Evolutionary conservation across 2,888 invertebrate genomes (phyloP), one percentile per base, ranked within the genome.

Genomic region (Drosophila nigricruria): DNA sequence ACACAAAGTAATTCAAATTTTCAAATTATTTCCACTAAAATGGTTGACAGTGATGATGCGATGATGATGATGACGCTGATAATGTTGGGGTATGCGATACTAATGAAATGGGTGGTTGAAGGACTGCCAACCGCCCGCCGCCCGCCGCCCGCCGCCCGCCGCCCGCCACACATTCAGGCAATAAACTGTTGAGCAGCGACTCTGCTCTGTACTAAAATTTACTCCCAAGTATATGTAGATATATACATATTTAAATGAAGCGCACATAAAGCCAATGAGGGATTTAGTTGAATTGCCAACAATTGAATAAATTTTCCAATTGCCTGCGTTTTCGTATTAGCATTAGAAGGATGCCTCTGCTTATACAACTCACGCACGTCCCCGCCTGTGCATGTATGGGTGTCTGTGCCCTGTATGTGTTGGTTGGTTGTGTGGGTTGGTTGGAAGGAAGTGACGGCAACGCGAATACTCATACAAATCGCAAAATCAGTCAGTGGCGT

Each of bases 301-400:
- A 91, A 90, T 91, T 91, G 91, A 91, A 91, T 91, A 91, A 89
- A 91, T 91, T 91, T 91, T 91, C 90, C 91, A 90, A 89, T 85
- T 90, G 88, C 87, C 83, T 91, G 91, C 77, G 77, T 81, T 90
- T 90, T 88, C 82, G 88, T 77, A 91, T 91, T 91, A 90, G 87
- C 87, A 91, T 91, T 89, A 87, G 78, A 68, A 62, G 56, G 62
- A 56, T 68, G 60, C 54, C 57, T 58, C 62, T 50, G 50, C 61
- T 60, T 56, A 56, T 49, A 65, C 40, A 69, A 52, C 67, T 63
- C 74, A 81, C 77, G 68, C 76, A 81, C 83, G 70, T 78, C 40
- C 70, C 58, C 27, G 6, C n/a, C 3, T 36, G 1, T 42, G 18
- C 27, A 6, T 76, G 4, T 73, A 20, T 54, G 20, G 50, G 20